Evolutionary conservation across 2,797 vertebrate genomes (phyloP).

Genomic region (Tinamus major): DNA sequence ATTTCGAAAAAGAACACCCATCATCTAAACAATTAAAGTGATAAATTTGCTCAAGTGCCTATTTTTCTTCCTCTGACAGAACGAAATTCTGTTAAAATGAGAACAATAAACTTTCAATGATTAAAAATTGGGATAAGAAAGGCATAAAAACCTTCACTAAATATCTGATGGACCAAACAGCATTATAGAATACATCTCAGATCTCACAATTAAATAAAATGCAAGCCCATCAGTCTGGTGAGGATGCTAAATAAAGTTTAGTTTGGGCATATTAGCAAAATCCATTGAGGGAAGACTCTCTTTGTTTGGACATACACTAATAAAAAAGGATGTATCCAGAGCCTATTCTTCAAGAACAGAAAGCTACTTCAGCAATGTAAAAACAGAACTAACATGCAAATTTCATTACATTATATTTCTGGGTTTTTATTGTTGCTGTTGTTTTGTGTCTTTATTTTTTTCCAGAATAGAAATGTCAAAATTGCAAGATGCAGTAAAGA

Average conservation of each 20-base stretch:
- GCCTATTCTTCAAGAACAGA: not conserved
- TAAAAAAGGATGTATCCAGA: not conserved
- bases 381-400: not conserved
- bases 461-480: not conserved
- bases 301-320: not conserved
- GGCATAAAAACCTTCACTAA: not conserved
- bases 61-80: slow-evolving; percentile 11
- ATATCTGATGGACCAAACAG: not conserved
- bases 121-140: not conserved
- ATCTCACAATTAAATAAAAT: not conserved
- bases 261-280: not conserved
- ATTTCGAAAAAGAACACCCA: not conserved
- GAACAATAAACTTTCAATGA: slow-evolving; percentile 36
- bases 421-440: not conserved
- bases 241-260: not conserved
- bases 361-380: not conserved
- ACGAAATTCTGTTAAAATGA: slow-evolving; percentile 41
- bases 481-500: not conserved
- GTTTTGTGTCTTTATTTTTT: not conserved
- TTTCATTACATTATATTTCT: not conserved
- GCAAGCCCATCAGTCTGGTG: not conserved
- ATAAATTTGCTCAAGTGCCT: not conserved
- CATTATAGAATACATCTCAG: not conserved
- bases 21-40: slow-evolving; percentile 42
- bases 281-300: not conserved